These are phyloP conservation scores for Trachops cirrhosus DNA, from an alignment of 2,797 vertebrate species.

Conservation along the genomic window DNA sequence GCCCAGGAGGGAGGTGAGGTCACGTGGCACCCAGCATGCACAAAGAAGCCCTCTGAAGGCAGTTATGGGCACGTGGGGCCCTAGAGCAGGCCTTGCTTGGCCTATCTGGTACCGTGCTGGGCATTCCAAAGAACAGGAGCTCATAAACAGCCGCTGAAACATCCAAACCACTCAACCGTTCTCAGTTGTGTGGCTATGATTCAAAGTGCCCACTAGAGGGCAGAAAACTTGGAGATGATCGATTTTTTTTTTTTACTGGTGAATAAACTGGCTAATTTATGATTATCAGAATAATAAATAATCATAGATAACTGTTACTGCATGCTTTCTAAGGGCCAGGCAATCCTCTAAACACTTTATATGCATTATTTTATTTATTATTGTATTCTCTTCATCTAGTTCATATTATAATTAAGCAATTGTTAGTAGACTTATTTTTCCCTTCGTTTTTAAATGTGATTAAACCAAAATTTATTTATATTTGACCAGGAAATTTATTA, in stretches of 20 bases:
- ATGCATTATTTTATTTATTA: not conserved
- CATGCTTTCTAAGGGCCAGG: not conserved
- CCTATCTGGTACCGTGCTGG: not conserved
- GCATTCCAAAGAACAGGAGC: not conserved
- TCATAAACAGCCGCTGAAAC: not conserved
- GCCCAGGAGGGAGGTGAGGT: not conserved
- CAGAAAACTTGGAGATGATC: not conserved
- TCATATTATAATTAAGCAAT: not conserved
- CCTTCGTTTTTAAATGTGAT: not conserved
- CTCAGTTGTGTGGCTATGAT: not conserved
- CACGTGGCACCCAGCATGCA: not conserved
- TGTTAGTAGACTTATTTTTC: not conserved
- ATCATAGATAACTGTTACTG: not conserved
- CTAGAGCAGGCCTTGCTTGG: not conserved
- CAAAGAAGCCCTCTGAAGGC: not conserved
- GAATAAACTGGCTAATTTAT: not conserved
- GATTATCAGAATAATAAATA: not conserved
- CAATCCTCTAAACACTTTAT: not conserved
- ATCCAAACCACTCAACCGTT: not conserved
- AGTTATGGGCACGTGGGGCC: accelerated
- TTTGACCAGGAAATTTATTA: not conserved
- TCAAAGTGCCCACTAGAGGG: conserved; percentile 62
- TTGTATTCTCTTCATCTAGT: not conserved
- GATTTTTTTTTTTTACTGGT: not conserved
- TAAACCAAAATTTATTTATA: not conserved